Evolutionary conservation across 2,888 invertebrate species (phyloP).

Genomic region (Chrysodeixis includens): DNA sequence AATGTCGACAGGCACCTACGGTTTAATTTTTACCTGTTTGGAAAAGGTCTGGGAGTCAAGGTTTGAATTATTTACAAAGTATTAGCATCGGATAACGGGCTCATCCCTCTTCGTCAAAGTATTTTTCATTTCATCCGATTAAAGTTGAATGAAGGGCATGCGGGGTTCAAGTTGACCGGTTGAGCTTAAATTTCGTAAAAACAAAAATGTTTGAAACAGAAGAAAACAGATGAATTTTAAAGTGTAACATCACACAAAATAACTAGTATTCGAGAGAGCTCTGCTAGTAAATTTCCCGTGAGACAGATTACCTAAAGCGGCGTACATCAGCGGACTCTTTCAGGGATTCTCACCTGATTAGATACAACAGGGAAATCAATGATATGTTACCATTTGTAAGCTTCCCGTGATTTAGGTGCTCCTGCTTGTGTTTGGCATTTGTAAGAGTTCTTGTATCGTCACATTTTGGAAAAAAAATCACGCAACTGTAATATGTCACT

Average conservation of each 20-base stretch:
- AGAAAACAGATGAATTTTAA: not conserved
- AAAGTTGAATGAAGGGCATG: not conserved
- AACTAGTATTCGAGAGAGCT: constrained; percentile 65
- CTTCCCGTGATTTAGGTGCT: constrained; percentile 11
- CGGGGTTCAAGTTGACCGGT: too few species aligned
- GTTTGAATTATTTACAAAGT: constrained; percentile 45
- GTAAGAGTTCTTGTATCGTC: not conserved
- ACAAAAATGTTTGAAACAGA: too few species aligned
- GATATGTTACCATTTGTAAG: constrained; percentile 50
- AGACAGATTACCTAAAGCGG: constrained; percentile 72
- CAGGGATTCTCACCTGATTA: constrained; percentile 59
- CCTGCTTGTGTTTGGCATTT: not conserved
- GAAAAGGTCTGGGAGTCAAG: constrained; percentile 31
- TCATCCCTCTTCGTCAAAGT: constrained; percentile 12
- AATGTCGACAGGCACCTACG: constrained; percentile 27
- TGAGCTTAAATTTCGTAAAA: too few species aligned
- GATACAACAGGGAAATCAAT: constrained; percentile 51
- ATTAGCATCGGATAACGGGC: constrained; percentile 23
- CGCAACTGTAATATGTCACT: too few species aligned
- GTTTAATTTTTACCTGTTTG: constrained; percentile 44
- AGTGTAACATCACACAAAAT: constrained; percentile 53
- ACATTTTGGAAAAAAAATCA: not conserved
- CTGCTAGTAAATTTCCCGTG: constrained; percentile 72
- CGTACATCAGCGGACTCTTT: constrained; percentile 62
- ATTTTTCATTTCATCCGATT: constrained; percentile 6